Evolutionary conservation across 1,140 invertebrate genomes (phyloP).

Genomic region (Acyrthosiphon pisum): DNA sequence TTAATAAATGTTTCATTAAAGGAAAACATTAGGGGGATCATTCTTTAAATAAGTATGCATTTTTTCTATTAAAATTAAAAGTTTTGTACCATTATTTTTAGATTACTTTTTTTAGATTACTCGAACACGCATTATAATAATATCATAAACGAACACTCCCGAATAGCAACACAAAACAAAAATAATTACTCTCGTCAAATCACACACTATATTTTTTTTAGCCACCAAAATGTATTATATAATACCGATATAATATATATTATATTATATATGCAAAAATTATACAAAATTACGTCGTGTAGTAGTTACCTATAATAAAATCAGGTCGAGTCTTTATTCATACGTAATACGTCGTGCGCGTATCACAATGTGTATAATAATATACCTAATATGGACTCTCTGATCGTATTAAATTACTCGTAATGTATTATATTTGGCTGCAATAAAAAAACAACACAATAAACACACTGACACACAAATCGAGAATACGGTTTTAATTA

Average conservation of each 20-base stretch:
- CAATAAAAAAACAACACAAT: background rate
- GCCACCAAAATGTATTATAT: background rate
- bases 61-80: background rate
- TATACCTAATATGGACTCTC: background rate
- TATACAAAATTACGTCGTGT: background rate
- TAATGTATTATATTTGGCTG: background rate
- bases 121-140: background rate
- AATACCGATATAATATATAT: background rate
- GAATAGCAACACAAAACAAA: background rate
- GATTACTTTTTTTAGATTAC: background rate
- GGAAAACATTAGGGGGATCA: too few relatives aligned
- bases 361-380: background rate
- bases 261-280: background rate
- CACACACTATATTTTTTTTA: background rate
- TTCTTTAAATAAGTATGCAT: background rate
- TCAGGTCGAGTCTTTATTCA: background rate
- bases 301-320: background rate
- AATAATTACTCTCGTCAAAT: slow-evolving; percentile 1
- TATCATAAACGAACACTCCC: background rate
- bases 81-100: background rate
- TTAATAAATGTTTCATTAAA: too few relatives aligned
- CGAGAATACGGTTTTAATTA: background rate
- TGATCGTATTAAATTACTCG: background rate
- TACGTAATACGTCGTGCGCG: background rate
- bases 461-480: background rate